Evolutionary conservation across 2,113 vertebrate genomes (phyloP), one percentile per base, ranked within the genome.

Genomic region (Bubalus kerabau): DNA sequence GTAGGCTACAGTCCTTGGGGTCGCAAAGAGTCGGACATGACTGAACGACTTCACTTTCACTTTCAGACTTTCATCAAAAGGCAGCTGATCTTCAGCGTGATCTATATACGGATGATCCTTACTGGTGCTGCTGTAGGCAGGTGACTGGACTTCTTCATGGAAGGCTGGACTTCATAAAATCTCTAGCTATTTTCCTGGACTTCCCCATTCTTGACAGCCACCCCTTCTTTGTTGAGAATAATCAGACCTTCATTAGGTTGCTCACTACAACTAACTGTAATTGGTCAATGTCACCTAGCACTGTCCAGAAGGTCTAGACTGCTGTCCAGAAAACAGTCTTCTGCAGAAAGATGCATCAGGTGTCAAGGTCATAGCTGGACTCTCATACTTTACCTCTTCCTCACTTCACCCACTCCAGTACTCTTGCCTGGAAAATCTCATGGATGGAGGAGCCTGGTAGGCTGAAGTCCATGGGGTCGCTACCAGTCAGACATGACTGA

Each of bases 311-410:
- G 7, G 98, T 99, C 13, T 99, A 98, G 91, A 99, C 98, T 32
- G 98, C 98, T 94, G 98, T 98, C 62, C 32, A 67, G 32, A 67
- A 67, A 67, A 32, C 62, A 67, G 62, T 67, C 96, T 99, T 99
- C 92, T 99, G 98, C 16, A 99, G 98, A 30, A 99, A 99, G 11
- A 99, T 98, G 96, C 99, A 99, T 97, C 99, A 99, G 56, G 99
- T 98, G 30, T 99, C 98, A 98, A 99, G 99, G 97, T 99, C 98
- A 71, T 98, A 99, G 36, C 98, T 98, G 4, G 98, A 98, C 95
- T 99, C 98, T 99, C 32, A 24, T 48, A 36, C 26, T 96, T 67
- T 78, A 82, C 19, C 64, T 7, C 3, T 40, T 3, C 40, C 12
- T 0, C 13, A 9, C 7, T 80, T 8, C 21, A 36, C 48, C 48